Evolutionary conservation across 2,888 invertebrate species (phyloP), one percentile per base, ranked within the genome.

Genomic region (Phengaris alcon): DNA sequence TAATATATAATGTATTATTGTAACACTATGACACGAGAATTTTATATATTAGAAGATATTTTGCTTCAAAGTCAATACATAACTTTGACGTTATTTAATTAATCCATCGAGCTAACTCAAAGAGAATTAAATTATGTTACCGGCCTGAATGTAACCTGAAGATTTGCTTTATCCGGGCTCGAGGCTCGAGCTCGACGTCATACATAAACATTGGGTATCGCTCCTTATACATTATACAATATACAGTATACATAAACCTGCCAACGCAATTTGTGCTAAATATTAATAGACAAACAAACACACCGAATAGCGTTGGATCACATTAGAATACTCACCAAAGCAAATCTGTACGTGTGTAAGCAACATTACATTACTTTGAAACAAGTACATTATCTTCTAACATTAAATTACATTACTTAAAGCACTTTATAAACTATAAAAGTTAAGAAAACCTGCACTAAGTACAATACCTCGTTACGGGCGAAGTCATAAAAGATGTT

Each of bases 241-340:
- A 22, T 22, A 22, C 48, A 48, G 6, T 48, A 48, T 48, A 48
- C 48, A 48, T 6, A 48, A 48, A 48, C 59, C 59, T 22, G 59
- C 59, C 59, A 13, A 4, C 22, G 22, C 22, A 59, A 59, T 59
- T 59, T 22, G 59, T 22, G 59, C 22, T 59, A 59, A 59, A 59
- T 59, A 59, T 59, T 59, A 59, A 59, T 59, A 59, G 59, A 59
- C 59, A 59, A 59, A 59, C 59, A 59, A 59, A 59, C 59, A 59
- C 22, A 59, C 59, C 15, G 59, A 5, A 59, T 59, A 22, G 9
- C n/a, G 57, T 8, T 15, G 10, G 59, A 59, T 59, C 59, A 10
- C 10, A 59, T 59, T 59, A 59, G n/a, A n/a, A n/a, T n/a, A n/a
- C n/a, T n/a, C n/a, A n/a, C n/a, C n/a, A n/a, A n/a, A n/a, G n/a